phyloP scores from a whole-genome alignment of 2,888 invertebrate species.

The Serrognathus titanus region DNA sequence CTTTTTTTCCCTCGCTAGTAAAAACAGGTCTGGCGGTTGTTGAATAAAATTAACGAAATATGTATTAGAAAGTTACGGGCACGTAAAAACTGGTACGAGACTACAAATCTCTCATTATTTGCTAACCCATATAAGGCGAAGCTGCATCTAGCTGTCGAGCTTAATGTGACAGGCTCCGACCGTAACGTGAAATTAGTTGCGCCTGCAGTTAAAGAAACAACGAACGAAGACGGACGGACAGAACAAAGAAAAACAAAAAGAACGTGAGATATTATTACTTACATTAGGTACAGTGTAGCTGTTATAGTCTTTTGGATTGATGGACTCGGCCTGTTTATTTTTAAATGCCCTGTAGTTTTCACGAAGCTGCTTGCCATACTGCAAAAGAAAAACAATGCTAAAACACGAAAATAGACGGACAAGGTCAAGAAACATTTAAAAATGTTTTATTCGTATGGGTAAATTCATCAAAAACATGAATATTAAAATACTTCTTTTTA shows the following conservation, averaged over 20 bases:
- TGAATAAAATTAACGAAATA: too few relatives aligned
- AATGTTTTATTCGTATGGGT: neutral
- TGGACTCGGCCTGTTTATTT: slow-evolving; percentile 51
- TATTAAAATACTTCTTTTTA: too few relatives aligned
- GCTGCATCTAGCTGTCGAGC: too few relatives aligned
- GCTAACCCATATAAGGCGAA: slow-evolving; percentile 5
- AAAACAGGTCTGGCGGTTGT: too few relatives aligned
- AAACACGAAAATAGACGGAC: neutral
- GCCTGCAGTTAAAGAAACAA: too few relatives aligned
- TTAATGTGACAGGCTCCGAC: too few relatives aligned
- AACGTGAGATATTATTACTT: slow-evolving; percentile 36
- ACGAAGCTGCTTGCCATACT: slow-evolving; percentile 61
- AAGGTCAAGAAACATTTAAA: neutral
- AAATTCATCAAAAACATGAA: too few relatives aligned
- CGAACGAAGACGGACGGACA: neutral
- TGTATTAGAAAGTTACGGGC: slow-evolving; percentile 7
- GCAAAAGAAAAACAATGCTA: slow-evolving; percentile 41
- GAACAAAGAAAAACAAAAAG: slow-evolving; percentile 5
- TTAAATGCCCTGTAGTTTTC: slow-evolving; percentile 61
- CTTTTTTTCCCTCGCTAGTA: too few relatives aligned
- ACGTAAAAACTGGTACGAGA: slow-evolving; percentile 5
- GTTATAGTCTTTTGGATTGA: slow-evolving; percentile 51
- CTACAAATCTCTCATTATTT: slow-evolving; percentile 13
- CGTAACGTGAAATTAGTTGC: too few relatives aligned
- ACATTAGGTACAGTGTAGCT: slow-evolving; percentile 54